Evolutionary conservation across 2,113 vertebrate genomes (phyloP), one percentile per base, ranked within the genome.

Genomic region (Gymnocephalus cernua): DNA sequence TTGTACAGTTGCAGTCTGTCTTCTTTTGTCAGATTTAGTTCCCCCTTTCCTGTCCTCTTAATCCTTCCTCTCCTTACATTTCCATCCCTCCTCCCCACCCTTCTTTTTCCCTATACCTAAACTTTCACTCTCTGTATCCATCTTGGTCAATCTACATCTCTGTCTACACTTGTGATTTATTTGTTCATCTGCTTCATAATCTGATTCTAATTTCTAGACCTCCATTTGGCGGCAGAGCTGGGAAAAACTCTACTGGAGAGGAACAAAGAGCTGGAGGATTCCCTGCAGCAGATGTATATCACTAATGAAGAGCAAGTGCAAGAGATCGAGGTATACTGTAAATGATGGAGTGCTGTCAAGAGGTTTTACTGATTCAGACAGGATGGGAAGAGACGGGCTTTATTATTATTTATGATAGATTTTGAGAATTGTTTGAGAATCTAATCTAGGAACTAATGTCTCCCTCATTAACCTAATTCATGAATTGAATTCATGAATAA

Each of bases 251-350:
- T 99, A 68, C 94, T 99, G 94, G 98, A 99, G 90, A 94, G 97
- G 83, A 99, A 99, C 93, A 99, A 99, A 82, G 98, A 99, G 92
- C 93, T 99, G 93, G 98, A 99, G 93, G 97, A 98, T 87, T 98
- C 98, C 0, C 92, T 99, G 93, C 98, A 99, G 94, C 98, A 98
- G 94, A 98, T 99, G 97, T 99, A 99, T 25, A 84, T 97, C 85
- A 98, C 96, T 84, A 98, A 97, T 66, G 97, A 99, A 90, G 98
- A 99, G 85, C 98, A 99, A 87, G 98, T 99, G 76, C 98, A 99
- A 85, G 98, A 99, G 91, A 99, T 99, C 0, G 98, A 99, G 97
- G 98, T 99, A 88, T 16, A 32, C 29, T 5, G 29, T 32, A 38
- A 27, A 21, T 4, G 25, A 44, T 2, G 10, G 29, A 35, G 41